A percentile compares a stretch with the other conserved stretches of the same genome.
Evolutionary conservation across 1,140 invertebrate species (phyloP).

Genomic region (Dufourea novaeangliae): DNA sequence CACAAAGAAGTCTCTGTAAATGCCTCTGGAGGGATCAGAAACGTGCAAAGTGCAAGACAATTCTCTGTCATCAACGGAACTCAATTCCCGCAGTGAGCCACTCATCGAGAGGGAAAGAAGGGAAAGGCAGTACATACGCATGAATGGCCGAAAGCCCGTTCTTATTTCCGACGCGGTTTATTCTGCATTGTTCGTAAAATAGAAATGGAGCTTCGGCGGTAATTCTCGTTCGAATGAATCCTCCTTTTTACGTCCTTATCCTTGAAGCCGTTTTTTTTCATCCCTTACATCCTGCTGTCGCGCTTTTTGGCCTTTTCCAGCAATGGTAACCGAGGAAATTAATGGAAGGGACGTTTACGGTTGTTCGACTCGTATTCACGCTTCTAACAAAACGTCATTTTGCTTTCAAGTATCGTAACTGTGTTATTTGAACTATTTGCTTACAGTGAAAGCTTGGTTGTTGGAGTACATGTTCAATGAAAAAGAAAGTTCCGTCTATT

Average conservation of each 20-base stretch:
- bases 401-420: neutral
- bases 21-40: neutral
- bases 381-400: neutral
- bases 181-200: constrained; percentile 62
- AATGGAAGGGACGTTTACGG: constrained; percentile 7
- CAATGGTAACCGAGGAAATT: neutral
- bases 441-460: too few species aligned
- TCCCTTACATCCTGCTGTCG: constrained; percentile 27
- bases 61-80: constrained; percentile 41
- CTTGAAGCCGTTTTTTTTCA: constrained; percentile 49
- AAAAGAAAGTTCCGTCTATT: too few species aligned
- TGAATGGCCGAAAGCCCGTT: constrained; percentile 49
- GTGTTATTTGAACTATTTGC: neutral
- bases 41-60: constrained; percentile 36
- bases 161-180: constrained; percentile 62
- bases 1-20: neutral
- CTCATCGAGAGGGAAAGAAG: neutral
- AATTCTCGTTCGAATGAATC: constrained; percentile 66
- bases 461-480: too few species aligned
- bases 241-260: constrained; percentile 36
- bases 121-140: constrained; percentile 28
- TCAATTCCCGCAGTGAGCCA: neutral
- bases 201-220: constrained; percentile 54
- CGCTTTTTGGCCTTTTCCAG: constrained; percentile 11
- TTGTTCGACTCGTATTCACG: neutral